Evolutionary conservation across 2,113 vertebrate species (phyloP).

Genomic region (Pelecanus crispus): DNA sequence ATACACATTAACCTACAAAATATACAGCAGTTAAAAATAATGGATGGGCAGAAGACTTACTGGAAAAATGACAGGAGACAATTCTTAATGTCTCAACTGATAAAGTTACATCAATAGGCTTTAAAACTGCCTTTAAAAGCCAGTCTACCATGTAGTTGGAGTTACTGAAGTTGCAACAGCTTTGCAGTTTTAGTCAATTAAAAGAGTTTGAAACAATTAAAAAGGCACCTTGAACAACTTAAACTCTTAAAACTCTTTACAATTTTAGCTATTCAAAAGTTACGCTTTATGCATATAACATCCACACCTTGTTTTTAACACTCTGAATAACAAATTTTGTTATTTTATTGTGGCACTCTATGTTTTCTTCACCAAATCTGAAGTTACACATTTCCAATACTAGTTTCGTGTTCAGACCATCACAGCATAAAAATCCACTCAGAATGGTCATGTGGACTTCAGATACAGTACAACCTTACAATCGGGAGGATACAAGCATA

Average conservation of each 20-base stretch:
- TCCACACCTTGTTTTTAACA: constrained; percentile 44
- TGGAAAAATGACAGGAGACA: constrained; percentile 45
- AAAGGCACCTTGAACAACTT: constrained; percentile 71
- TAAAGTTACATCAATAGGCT: not conserved
- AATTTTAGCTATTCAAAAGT: constrained; percentile 11
- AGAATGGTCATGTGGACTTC: not conserved
- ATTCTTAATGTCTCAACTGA: constrained; percentile 34
- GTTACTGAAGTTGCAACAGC: constrained; percentile 26
- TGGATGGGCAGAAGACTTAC: constrained; percentile 6
- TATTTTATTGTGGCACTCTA: constrained; percentile 31
- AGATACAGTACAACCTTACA: constrained; percentile 32
- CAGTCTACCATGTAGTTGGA: not conserved
- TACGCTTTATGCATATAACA: not conserved
- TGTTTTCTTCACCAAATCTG: not conserved
- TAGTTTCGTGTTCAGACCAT: not conserved
- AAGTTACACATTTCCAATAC: not conserved
- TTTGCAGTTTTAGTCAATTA: constrained; percentile 50
- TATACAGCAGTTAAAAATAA: constrained; percentile 73
- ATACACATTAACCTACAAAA: constrained; percentile 76
- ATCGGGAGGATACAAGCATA: constrained; percentile 22
- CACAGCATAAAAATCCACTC: constrained; percentile 45
- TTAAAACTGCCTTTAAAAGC: not conserved
- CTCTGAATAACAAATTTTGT: not conserved
- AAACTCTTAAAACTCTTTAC: constrained; percentile 54
- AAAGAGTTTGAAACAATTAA: constrained; percentile 56